phyloP scores from a whole-genome alignment of 2,797 vertebrate genomes.

The Pseudopleuronectes americanus region DNA sequence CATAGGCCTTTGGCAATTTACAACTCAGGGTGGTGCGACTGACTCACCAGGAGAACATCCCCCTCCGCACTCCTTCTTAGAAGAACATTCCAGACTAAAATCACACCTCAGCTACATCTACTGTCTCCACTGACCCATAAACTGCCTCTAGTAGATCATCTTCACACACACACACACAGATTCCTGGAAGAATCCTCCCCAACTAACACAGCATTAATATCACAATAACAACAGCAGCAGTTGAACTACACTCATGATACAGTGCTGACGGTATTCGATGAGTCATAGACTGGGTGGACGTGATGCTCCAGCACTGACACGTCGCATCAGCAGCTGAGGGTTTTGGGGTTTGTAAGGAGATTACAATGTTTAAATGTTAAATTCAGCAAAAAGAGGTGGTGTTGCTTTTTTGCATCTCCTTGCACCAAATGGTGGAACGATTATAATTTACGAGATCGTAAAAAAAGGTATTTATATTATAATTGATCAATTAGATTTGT shows the following conservation, averaged over 20 bases:
- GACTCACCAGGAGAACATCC: constrained; percentile 55
- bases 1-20: constrained; percentile 61
- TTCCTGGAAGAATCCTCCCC: background rate
- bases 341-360: constrained; percentile 31
- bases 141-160: constrained; percentile 16
- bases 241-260: constrained; percentile 42
- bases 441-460: background rate
- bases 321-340: constrained; percentile 47
- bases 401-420: background rate
- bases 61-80: constrained; percentile 13
- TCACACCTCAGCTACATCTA: constrained; percentile 54
- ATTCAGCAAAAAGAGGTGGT: constrained; percentile 8
- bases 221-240: constrained; percentile 23
- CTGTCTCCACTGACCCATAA: constrained; percentile 37
- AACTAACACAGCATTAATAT: constrained; percentile 8
- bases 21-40: constrained; percentile 59
- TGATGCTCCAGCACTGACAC: constrained; percentile 35
- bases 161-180: background rate
- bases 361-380: constrained; percentile 24
- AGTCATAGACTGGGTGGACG: constrained; percentile 61
- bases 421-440: background rate
- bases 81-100: constrained; percentile 63
- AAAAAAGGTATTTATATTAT: background rate
- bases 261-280: constrained; percentile 52
- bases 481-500: background rate